These are phyloP conservation scores for Anhinga rufa DNA, from an alignment of 2,113 vertebrate genomes.

Conservation along the genomic window DNA sequence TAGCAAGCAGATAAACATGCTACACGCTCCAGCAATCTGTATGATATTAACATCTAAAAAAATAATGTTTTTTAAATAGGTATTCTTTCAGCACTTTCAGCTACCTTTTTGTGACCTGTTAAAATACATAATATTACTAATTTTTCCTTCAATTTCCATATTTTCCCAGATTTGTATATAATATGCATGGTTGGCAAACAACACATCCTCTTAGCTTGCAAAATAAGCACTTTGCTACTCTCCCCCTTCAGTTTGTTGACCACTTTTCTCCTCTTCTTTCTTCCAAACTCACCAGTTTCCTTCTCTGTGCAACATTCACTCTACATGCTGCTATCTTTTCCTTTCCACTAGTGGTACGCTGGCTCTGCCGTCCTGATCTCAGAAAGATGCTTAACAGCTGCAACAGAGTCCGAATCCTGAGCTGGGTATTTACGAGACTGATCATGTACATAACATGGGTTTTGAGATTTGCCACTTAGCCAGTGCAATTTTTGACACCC, in stretches of 20 bases:
- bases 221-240: background rate
- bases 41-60: background rate
- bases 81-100: background rate
- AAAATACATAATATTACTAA: background rate
- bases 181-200: background rate
- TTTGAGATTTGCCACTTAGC: constrained; percentile 9
- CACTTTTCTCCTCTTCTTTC: background rate
- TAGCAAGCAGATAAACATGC: background rate
- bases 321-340: accelerated
- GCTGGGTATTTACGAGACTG: background rate
- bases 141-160: background rate
- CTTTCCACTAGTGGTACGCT: background rate
- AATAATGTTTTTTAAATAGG: background rate
- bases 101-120: background rate
- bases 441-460: background rate
- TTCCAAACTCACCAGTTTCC: background rate
- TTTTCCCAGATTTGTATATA: background rate
- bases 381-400: background rate
- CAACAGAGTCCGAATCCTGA: background rate
- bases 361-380: background rate
- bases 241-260: background rate
- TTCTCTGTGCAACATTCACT: background rate
- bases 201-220: background rate
- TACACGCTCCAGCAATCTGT: background rate
- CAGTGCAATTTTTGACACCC: constrained; percentile 18